Base-by-base conservation (phyloP, 2,113 vertebrate species). In the Porphyrio hochstetteri region DNA sequence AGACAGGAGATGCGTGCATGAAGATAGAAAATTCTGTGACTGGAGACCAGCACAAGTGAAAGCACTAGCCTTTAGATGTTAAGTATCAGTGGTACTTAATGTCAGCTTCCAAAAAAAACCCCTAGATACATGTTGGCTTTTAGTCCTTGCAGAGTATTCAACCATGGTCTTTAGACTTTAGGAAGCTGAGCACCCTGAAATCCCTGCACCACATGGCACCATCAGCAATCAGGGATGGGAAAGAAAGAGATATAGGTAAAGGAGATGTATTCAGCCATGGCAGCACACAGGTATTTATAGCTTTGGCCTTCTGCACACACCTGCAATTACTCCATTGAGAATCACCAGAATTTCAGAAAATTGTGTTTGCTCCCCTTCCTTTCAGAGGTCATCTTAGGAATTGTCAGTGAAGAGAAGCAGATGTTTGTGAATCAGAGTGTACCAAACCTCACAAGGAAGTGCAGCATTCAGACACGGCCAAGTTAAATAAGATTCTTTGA, bases 401-500 rank as follows among this genome's bases (percentile, higher is more conserved):
- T 7, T 56, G 56, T 36, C 68, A 53, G 76, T 10, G 68, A 75
- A 81, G 55, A 90, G 64, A 77, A 80, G 55, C 63, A 92, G 85
- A 71, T 59, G 64, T 79, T 75, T 93, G 38, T 81, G 72, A 82
- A 93, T 74, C 53, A 63, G 36, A 72, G 29, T 29, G 56, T 6
- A 65, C 44, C 71, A 79, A 94, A 64, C 33, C 68, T 86, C 64
- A 48, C 46, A 90, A 75, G 42, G 56, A 90, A 70, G 42, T 24
- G 33, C 52, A 67, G 35, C 56, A 25, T 72, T 77, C 71, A 77
- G 35, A 28, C 52, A 86, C 19, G 61, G 84, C 25, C 64, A 92
- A 86, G 78, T 35, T 74, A 88, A 91, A 92, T 56, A 90, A 88
- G 46, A 72, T 60, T 80, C 68, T 95, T 92, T 78, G 76, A 68